Evolutionary conservation across 2,797 vertebrate genomes (phyloP), one percentile per base, ranked within the genome.

Genomic region (Podarcis siculus): DNA sequence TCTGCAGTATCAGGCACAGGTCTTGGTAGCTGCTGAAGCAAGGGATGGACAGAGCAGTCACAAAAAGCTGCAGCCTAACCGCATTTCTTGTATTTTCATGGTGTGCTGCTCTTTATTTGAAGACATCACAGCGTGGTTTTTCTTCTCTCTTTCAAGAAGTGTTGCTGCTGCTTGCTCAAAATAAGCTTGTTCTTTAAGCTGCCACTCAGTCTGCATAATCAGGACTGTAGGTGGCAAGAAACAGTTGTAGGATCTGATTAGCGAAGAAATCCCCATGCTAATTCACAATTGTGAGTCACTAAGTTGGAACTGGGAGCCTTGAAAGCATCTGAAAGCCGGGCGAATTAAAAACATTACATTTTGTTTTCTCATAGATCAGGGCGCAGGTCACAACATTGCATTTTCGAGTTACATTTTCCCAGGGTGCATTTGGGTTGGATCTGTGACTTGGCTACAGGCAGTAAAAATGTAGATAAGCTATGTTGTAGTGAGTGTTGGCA

Each of bases 61-160:
- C 76, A 89, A 67, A 69, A 82, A 75, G 45, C 77, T 80, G n/a
- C 77, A 85, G 64, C 37, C 82, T 49, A 61, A 23, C 6, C 25
- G 30, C n/a, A 85, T 67, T 73, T 15, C 1, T 45, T 75, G 25
- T 32, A 45, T 71, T 25, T 79, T 79, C 61, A 27, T 37, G n/a
- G n/a, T 19, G 15, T 77, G 90, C 87, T 77, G 27, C 58, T 35
- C 12, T 88, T 89, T 91, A 80, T 75, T 87, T 87, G 85, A 87
- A 89, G 66, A 71, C 27, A 76, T 32, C 75, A 61, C 32, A 66
- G 69, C 8, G 35, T 42, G n/a, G 30, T 83, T 42, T 61, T 27
- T 73, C 85, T 81, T n/a, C 39, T 9, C 39, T 92, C 85, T 13
- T 6, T 23, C 23, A 91, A 78, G 0, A 73, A 23, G 19, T 42